Conservation (phyloP, 2,113 vertebrate species). For the Coptodon rendalli region DNA sequence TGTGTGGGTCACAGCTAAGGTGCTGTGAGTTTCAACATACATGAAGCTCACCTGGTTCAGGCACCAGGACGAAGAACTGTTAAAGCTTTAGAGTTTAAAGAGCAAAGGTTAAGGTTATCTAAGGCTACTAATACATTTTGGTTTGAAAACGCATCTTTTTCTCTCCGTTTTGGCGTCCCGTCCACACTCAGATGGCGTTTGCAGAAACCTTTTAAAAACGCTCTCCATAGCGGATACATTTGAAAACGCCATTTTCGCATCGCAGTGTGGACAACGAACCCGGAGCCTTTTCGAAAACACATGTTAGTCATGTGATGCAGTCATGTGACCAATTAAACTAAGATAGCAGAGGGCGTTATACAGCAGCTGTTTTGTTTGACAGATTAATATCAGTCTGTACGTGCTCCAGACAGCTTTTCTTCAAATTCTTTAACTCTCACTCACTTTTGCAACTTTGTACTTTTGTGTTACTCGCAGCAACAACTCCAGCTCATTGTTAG, state of each 20-base stretch:
- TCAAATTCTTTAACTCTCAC: accelerated
- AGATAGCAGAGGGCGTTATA: accelerated
- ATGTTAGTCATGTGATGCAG: neutral
- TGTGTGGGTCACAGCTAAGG: neutral
- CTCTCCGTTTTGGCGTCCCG: too few species aligned
- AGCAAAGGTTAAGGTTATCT: neutral
- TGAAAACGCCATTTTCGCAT: accelerated
- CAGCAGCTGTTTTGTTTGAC: neutral
- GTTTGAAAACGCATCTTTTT: too few species aligned
- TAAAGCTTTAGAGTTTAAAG: neutral
- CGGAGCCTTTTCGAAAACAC: neutral
- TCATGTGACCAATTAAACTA: neutral
- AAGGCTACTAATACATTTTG: accelerated
- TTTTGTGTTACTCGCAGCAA: neutral
- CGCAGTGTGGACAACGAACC: neutral
- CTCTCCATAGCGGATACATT: neutral
- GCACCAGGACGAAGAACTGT: neutral
- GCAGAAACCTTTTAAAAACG: neutral
- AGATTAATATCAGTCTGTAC: neutral
- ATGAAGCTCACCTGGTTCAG: accelerated
- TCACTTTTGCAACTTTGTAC: neutral
- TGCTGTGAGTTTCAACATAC: neutral
- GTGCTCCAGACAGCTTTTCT: accelerated
- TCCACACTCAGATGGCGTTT: accelerated
- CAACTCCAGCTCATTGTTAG: neutral